A percentile compares a stretch with the other conserved stretches of the same genome.
phyloP scores from a whole-genome alignment of 2,888 invertebrate species.

The Archips xylosteana region DNA sequence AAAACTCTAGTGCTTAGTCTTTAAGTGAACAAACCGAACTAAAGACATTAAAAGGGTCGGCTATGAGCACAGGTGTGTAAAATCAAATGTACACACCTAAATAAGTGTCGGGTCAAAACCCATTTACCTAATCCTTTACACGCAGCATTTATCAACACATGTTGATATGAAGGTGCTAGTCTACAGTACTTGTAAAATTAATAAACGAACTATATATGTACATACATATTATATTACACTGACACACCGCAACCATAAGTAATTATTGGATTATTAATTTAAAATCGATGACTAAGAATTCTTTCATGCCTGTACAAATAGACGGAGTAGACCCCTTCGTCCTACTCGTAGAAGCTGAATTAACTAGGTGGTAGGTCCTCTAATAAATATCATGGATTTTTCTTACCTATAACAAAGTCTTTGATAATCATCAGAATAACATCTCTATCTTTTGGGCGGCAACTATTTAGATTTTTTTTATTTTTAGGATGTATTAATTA shows the following conservation, averaged over 20 bases:
- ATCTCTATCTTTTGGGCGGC: no score
- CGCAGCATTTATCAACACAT: conserved; percentile 32
- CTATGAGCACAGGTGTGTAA: conserved; percentile 72
- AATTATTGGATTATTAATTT: no score
- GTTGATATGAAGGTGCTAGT: conserved; percentile 2
- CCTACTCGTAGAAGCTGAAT: no score
- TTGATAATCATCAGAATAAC: no score
- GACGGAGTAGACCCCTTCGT: no score
- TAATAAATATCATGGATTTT: no score
- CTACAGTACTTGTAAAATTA: neutral
- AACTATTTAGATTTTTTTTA: neutral
- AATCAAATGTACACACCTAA: conserved; percentile 73
- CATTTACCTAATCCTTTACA: conserved; percentile 63
- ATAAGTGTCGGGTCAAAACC: conserved; percentile 67
- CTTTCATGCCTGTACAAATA: no score
- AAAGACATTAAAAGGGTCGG: conserved; percentile 74
- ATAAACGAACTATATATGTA: neutral
- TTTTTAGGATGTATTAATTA: neutral
- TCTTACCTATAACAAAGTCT: no score
- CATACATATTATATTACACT: no score
- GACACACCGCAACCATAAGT: no score
- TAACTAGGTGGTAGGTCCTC: no score
- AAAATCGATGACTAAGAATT: no score
- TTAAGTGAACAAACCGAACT: conserved; percentile 67
- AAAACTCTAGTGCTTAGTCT: conserved; percentile 44